A percentile compares a stretch with the other conserved stretches of the same genome.
These are phyloP conservation scores for Sminthurinus aureus DNA, from an alignment of 2,888 invertebrate genomes.

Conservation along the genomic window DNA sequence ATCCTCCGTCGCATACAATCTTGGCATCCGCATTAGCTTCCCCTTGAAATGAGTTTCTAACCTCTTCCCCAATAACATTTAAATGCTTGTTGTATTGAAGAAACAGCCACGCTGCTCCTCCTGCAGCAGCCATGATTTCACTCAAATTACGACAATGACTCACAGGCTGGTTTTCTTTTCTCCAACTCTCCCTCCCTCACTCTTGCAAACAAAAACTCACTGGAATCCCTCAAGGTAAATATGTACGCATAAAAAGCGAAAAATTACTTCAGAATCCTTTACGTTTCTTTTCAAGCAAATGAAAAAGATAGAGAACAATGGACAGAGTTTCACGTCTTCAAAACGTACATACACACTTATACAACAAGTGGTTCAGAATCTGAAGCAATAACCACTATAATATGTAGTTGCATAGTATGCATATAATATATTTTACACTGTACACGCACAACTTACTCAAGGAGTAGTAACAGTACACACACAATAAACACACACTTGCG, in stretches of 20 bases:
- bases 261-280: not conserved
- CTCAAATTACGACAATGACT: conserved; percentile 22
- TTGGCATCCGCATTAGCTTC: conserved; percentile 57
- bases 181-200: conserved; percentile 22
- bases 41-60: conserved; percentile 56
- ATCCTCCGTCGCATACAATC: conserved; percentile 58
- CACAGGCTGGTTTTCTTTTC: conserved; percentile 27
- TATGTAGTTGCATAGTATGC: not conserved
- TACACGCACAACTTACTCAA: too few relatives aligned
- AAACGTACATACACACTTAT: not conserved
- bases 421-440: too few relatives aligned
- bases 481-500: too few relatives aligned
- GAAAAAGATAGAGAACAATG: not conserved
- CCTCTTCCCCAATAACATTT: conserved; percentile 59
- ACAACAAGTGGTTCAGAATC: conserved; percentile 1
- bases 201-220: conserved; percentile 15
- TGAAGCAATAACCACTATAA: not conserved
- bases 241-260: not conserved
- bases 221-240: not conserved
- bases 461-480: too few relatives aligned
- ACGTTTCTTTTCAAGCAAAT: not conserved
- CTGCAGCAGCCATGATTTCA: conserved; percentile 48
- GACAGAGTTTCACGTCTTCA: not conserved
- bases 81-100: conserved; percentile 60
- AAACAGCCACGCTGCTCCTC: conserved; percentile 58